phyloP scores from a whole-genome alignment of 2,888 invertebrate species.

The Ypsolopha scabrella region DNA sequence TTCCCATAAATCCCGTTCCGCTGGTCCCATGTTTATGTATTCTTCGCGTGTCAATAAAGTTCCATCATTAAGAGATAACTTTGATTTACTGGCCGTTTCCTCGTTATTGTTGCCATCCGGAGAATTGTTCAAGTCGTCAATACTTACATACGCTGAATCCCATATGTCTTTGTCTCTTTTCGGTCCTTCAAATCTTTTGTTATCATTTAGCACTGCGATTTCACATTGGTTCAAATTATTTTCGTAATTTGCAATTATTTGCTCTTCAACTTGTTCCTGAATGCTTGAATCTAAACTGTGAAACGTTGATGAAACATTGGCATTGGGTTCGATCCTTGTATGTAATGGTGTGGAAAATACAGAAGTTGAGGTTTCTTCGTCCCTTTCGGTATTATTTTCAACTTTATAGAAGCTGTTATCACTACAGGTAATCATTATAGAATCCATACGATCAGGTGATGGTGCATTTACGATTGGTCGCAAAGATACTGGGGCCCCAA shows the following conservation, averaged over 20 bases:
- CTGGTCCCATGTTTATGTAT: slow-evolving; percentile 50
- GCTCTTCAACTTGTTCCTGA: slow-evolving; percentile 17
- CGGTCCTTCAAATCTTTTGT: slow-evolving; percentile 17
- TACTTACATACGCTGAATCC: slow-evolving; percentile 68
- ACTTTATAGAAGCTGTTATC: slow-evolving; percentile 7
- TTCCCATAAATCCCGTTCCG: slow-evolving; percentile 59
- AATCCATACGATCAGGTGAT: slow-evolving; percentile 41
- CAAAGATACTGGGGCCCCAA: slow-evolving; percentile 63
- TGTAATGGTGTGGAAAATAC: slow-evolving; percentile 7
- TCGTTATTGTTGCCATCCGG: slow-evolving; percentile 54
- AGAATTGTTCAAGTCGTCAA: slow-evolving; percentile 57
- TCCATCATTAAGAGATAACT: slow-evolving; percentile 24
- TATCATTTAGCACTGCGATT: neutral
- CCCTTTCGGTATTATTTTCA: slow-evolving; percentile 9
- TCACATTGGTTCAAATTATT: neutral
- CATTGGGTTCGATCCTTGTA: slow-evolving; percentile 14
- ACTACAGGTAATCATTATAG: slow-evolving; percentile 26
- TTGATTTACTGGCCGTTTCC: slow-evolving; percentile 32
- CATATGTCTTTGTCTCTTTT: slow-evolving; percentile 61
- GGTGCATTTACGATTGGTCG: slow-evolving; percentile 42
- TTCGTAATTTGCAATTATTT: neutral
- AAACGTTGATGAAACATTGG: slow-evolving; percentile 28
- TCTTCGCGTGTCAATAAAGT: slow-evolving; percentile 21
- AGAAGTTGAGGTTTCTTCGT: slow-evolving; percentile 6
- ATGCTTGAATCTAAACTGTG: slow-evolving; percentile 40